phyloP scores from a whole-genome alignment of 2,797 vertebrate species.

The Phylloscopus collybita region DNA sequence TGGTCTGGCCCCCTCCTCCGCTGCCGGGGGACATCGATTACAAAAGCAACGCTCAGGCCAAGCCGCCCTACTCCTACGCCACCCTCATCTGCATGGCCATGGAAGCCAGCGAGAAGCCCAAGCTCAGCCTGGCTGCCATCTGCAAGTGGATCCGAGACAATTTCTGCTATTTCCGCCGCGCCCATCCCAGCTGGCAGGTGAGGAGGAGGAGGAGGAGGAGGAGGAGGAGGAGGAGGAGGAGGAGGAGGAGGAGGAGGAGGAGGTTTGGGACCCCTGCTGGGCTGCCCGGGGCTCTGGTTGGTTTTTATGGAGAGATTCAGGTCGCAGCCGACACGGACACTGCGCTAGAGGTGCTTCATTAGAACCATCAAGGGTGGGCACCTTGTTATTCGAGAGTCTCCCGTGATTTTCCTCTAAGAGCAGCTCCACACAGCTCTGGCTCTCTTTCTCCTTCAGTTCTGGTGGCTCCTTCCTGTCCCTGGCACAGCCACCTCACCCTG shows the following conservation, averaged over 20 bases:
- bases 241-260: background rate
- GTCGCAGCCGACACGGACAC: no score
- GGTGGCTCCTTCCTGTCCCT: no score
- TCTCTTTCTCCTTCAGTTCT: no score
- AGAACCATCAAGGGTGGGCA: no score
- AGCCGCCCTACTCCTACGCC: conserved; percentile 93
- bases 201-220: no score
- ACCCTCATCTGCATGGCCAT: conserved; percentile 98
- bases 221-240: no score
- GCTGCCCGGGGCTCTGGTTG: background rate
- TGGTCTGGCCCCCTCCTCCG: conserved; percentile 78
- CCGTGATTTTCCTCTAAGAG: no score
- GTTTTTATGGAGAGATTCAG: no score
- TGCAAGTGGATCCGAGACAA: conserved; percentile 97
- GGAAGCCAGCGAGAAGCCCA: conserved; percentile 90
- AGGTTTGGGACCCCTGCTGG: background rate
- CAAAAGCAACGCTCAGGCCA: conserved; percentile 83
- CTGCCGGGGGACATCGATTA: conserved; percentile 88
- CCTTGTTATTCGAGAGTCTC: no score
- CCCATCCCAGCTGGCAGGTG: conserved; percentile 95
- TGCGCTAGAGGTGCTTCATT: no score
- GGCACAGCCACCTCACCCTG: no score
- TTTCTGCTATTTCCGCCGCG: conserved; percentile 92
- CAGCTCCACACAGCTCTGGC: no score
- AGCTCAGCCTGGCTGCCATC: conserved; percentile 93